Evolutionary conservation across 2,888 invertebrate species (phyloP).

Genomic region (Tetrapedia diversipes): DNA sequence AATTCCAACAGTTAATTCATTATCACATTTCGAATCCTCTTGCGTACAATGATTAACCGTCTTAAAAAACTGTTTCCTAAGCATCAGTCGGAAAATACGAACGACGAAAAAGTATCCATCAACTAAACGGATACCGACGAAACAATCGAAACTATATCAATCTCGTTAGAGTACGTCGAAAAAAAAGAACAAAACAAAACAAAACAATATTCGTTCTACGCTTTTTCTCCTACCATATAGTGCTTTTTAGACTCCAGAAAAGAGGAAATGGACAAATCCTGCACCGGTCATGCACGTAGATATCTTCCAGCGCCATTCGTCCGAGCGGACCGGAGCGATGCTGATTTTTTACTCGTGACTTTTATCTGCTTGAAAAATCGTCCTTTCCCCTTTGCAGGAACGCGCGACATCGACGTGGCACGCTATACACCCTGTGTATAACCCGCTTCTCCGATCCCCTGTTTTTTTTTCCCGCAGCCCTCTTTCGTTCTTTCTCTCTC

Average conservation of each 20-base stretch:
- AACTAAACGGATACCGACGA: neutral
- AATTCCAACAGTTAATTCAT: too few relatives aligned
- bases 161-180: constrained; percentile 5
- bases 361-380: constrained; percentile 70
- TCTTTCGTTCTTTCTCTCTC: constrained; percentile 10
- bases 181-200: constrained; percentile 20
- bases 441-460: constrained; percentile 17
- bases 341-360: constrained; percentile 67
- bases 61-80: too few relatives aligned
- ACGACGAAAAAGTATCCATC: too few relatives aligned
- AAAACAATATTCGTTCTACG: constrained; percentile 57
- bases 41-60: too few relatives aligned
- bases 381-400: constrained; percentile 59
- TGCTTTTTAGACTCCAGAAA: constrained; percentile 42
- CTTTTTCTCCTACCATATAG: constrained; percentile 3
- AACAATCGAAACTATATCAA: constrained; percentile 31
- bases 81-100: too few relatives aligned
- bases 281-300: constrained; percentile 48
- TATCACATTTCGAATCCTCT: too few relatives aligned
- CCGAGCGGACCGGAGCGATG: constrained; percentile 44
- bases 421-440: constrained; percentile 35
- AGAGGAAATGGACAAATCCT: constrained; percentile 64
- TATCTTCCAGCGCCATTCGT: constrained; percentile 61
- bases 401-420: constrained; percentile 49
- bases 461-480: constrained; percentile 5